Percentiles rank a stretch among this genome's conserved stretches.
Evolutionary conservation across 1,140 invertebrate species (phyloP).

Genomic region (Tetragonula clypearis): DNA sequence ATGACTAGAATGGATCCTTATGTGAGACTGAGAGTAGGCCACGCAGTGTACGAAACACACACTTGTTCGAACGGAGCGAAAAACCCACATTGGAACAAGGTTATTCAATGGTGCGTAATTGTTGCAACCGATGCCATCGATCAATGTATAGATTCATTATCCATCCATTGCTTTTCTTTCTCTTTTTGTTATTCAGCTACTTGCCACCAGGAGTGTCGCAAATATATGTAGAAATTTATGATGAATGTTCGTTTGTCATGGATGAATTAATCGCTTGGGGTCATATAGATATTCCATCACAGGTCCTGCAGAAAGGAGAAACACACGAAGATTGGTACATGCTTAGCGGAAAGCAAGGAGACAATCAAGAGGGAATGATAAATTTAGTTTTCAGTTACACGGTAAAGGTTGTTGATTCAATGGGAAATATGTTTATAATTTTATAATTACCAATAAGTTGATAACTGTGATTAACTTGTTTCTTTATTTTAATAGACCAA

Average conservation of each 20-base stretch:
- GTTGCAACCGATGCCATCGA: not conserved
- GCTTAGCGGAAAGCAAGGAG: slow-evolving; percentile 95
- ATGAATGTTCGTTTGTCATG: slow-evolving; percentile 97
- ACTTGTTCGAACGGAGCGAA: slow-evolving; percentile 97
- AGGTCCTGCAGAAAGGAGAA: slow-evolving; percentile 90
- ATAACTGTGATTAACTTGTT: not conserved
- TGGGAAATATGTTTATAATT: slow-evolving; percentile 8
- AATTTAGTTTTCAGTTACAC: slow-evolving; percentile 89
- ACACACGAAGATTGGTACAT: slow-evolving; percentile 97
- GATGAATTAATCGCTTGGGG: slow-evolving; percentile 98
- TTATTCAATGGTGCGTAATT: slow-evolving; percentile 90
- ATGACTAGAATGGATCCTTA: slow-evolving; percentile 98
- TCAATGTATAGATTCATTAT: slow-evolving; percentile 16
- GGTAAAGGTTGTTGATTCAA: slow-evolving; percentile 83
- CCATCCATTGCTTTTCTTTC: not conserved
- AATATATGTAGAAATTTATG: slow-evolving; percentile 96
- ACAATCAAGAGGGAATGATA: slow-evolving; percentile 94
- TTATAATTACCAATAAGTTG: not conserved
- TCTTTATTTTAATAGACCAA: slow-evolving; percentile 61
- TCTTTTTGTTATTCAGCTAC: slow-evolving; percentile 84
- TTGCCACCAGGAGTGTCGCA: slow-evolving; percentile 93
- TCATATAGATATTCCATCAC: slow-evolving; percentile 91
- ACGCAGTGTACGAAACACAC: slow-evolving; percentile 97
- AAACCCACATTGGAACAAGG: slow-evolving; percentile 97
- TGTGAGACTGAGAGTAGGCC: slow-evolving; percentile 94